Percentiles rank a stretch among this genome's conserved stretches.
Conservation (phyloP, 1,140 invertebrate species). For the Drosophila virilis region DNA sequence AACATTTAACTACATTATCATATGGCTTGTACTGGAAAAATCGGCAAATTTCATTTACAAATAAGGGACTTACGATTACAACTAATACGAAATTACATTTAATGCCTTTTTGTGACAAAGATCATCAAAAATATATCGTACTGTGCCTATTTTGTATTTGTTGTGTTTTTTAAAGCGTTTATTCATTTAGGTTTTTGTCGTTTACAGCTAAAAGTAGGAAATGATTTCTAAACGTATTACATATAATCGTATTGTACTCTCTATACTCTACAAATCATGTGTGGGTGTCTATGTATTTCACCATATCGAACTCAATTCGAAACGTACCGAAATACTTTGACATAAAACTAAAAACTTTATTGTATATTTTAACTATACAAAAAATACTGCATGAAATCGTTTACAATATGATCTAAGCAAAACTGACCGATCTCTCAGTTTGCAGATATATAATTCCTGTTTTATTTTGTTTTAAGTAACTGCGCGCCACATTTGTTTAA, state of each 20-base stretch:
- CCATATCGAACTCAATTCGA: conserved; percentile 67
- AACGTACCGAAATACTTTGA: conserved; percentile 26
- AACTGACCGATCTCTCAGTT: conserved; percentile 28
- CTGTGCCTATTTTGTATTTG: background rate
- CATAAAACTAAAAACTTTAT: conserved; percentile 65
- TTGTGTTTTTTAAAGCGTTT: conserved; percentile 73
- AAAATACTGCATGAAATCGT: conserved; percentile 78
- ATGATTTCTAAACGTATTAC: conserved; percentile 78
- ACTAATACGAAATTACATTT: too few species aligned
- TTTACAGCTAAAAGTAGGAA: conserved; percentile 82
- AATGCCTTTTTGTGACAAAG: too few species aligned
- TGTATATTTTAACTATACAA: conserved; percentile 82
- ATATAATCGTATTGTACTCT: conserved; percentile 57
- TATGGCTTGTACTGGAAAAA: too few species aligned
- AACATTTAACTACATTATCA: too few species aligned
- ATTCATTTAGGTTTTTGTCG: conserved; percentile 70
- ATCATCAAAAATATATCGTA: too few species aligned
- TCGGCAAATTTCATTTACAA: too few species aligned
- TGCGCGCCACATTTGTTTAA: conserved; percentile 60
- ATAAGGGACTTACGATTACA: too few species aligned
- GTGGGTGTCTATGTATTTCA: conserved; percentile 11
- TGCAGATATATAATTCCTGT: conserved; percentile 50
- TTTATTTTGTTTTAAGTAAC: conserved; percentile 61
- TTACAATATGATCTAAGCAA: conserved; percentile 58
- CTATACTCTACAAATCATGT: conserved; percentile 54